Base-by-base conservation (phyloP, 92 coral and sea anemone genomes). In the Phenganax marumi region DNA sequence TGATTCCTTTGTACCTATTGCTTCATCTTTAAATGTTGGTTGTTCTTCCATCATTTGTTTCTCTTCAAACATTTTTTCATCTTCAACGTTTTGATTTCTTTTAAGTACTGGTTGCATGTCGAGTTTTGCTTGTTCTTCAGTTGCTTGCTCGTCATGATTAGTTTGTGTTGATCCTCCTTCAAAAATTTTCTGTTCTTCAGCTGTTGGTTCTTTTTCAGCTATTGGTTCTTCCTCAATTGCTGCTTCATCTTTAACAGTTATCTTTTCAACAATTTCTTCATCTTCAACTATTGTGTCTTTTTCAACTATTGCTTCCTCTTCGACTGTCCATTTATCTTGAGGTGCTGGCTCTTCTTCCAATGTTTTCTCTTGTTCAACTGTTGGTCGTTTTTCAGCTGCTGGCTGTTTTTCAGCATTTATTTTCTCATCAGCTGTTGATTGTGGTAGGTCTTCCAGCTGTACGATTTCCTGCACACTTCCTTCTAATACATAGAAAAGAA, bases 221-320 rank as follows among this genome's bases (percentile, higher is more conserved):
- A 87, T 61, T 2, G 92, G 91, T 10, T 97, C 97, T 68, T 90
- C 93, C 56, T 90, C 92, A 65, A 56, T 21, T 56, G 88, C 93
- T 58, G 89, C 81, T 75, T 24, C 33, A 21, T 75, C 50, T 39
- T 92, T 93, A 43, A 87, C 97, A 53, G 88, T 91, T 60, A 89
- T 61, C 8, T 92, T 93, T 10, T 93, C 98, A 66, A 90, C 97
- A 25, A 85, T 89, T 48, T 77, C 92, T 22, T 23, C 65, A 26
- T 54, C 19, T 54, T 76, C 68, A 8, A 52, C 9, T 21, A 50
- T 68, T 24, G 50, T 6, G 11, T n/a, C 25, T 24, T 76, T 21
- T 24, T 76, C 63, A 52, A 19, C 60, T 76, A 17, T 47, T 52
- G n/a, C 46, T 18, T 76, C 68, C 10, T 76, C 68, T 61, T 76